phyloP scores from a whole-genome alignment of 2,113 vertebrate genomes.

The Chionomys nivalis region DNA sequence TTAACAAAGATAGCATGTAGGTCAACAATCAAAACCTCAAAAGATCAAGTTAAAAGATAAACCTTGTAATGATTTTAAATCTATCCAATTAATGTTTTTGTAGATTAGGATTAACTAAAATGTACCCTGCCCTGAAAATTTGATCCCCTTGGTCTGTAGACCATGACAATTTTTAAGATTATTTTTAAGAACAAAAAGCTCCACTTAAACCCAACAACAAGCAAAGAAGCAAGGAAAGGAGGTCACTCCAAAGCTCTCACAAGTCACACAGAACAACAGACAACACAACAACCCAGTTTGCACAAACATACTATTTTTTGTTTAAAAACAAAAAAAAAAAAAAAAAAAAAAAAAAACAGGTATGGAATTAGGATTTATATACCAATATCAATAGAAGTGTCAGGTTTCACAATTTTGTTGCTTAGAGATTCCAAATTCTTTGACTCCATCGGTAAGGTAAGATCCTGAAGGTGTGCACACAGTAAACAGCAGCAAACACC shows the following conservation, averaged over 20 bases:
- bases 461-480: constrained; percentile 74
- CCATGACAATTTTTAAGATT: constrained; percentile 8
- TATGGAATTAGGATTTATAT: background rate
- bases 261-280: constrained; percentile 61
- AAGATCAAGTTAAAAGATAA: constrained; percentile 15
- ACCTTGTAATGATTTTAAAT: background rate
- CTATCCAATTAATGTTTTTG: background rate
- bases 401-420: constrained; percentile 82
- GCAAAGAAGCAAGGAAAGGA: background rate
- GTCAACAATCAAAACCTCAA: background rate
- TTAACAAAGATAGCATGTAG: background rate
- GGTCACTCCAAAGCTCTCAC: constrained; percentile 58
- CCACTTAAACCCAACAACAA: constrained; percentile 59
- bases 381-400: constrained; percentile 78
- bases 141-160: constrained; percentile 8
- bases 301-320: constrained; percentile 74
- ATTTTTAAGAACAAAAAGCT: background rate
- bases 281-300: constrained; percentile 74
- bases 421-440: constrained; percentile 74
- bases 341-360: constrained; percentile 9
- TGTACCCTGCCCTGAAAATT: background rate
- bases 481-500: constrained; percentile 82
- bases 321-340: constrained; percentile 48
- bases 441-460: constrained; percentile 63
- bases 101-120: background rate